A percentile compares a stretch with the other conserved stretches of the same genome.
These are phyloP conservation scores for Sepioteuthis lessoniana DNA, from an alignment of 2,888 invertebrate species.

Conservation along the genomic window DNA sequence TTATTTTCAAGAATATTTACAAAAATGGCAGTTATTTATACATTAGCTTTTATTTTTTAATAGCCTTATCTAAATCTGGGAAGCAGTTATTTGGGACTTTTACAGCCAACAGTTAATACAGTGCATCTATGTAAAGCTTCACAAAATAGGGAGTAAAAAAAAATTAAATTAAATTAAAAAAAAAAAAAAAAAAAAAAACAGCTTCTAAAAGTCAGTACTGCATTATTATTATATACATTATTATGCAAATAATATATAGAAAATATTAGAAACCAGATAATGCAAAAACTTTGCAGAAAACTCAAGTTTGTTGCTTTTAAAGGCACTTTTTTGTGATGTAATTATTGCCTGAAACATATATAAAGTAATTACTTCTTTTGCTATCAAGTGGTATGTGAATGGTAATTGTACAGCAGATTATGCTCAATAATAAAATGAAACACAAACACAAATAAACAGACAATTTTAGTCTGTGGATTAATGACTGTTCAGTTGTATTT, in stretches of 20 bases:
- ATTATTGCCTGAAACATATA: background rate
- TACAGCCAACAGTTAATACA: background rate
- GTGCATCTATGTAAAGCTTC: background rate
- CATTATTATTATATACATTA: background rate
- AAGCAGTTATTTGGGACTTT: too few relatives aligned
- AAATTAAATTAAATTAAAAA: too few relatives aligned
- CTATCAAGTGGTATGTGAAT: background rate
- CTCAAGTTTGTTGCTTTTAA: background rate
- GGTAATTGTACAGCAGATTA: background rate
- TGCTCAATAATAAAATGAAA: background rate
- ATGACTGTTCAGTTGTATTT: background rate
- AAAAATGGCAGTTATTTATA: too few relatives aligned
- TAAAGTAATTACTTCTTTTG: background rate
- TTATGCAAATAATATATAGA: background rate
- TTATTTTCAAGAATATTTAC: too few relatives aligned
- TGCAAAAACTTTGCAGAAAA: background rate
- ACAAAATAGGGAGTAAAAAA: too few relatives aligned
- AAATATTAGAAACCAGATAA: background rate
- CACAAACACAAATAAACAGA: background rate
- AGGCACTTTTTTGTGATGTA: background rate
- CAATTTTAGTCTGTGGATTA: background rate
- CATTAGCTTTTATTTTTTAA: too few relatives aligned
- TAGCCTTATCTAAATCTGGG: too few relatives aligned
- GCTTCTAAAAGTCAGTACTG: background rate
- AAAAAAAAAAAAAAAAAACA: background rate